Base-by-base conservation (phyloP, 1,140 invertebrate genomes). In the Drosophila parabipectinata region DNA sequence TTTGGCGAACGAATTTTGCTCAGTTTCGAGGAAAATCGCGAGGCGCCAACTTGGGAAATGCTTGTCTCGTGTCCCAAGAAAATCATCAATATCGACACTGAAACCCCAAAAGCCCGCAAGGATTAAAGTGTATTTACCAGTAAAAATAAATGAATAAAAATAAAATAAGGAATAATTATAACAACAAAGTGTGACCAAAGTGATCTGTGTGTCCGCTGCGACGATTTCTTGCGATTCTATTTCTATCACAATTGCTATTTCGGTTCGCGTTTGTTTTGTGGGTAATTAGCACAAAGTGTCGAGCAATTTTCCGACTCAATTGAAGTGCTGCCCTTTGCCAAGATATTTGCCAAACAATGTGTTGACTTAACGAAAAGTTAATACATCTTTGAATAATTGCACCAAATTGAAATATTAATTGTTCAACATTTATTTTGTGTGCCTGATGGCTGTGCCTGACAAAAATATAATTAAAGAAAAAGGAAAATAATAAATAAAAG, bases 21-120 rank as follows among this genome's bases (percentile, higher is more conserved):
- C 82, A 82, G 79, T 82, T 82, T 74, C 66, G 83, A 87, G 79
- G 78, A 81, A 87, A 87, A 79, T 88, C 79, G 84, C 82, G 83
- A 72, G 83, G 83, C 82, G 82, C 64, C 83, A 87, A 87, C 82
- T 72, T 78, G 84, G 83, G 75, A 79, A 82, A 87, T 77, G 73
- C 56, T 64, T 77, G 73, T 59, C 64, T 88, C 53, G 72, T 87
- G 66, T 60, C 58, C 77, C 51, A 50, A 24, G 28, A 66, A 41
- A 52, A 73, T 44, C 59, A 52, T 26, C 18, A 63, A 18, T 30
- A 45, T 21, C 66, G 41, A 56, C 24, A 69, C 32, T 69, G 69
- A 71, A 64, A 32, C 66, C 63, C 12, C 26, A 51, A 50, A 57
- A 24, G 9, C 34, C 47, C 71, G 58, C 64, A 68, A 84, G 81